Percentiles rank a stretch among this genome's conserved stretches.
phyloP scores from a whole-genome alignment of 2,113 vertebrate species.

The Castor canadensis region DNA sequence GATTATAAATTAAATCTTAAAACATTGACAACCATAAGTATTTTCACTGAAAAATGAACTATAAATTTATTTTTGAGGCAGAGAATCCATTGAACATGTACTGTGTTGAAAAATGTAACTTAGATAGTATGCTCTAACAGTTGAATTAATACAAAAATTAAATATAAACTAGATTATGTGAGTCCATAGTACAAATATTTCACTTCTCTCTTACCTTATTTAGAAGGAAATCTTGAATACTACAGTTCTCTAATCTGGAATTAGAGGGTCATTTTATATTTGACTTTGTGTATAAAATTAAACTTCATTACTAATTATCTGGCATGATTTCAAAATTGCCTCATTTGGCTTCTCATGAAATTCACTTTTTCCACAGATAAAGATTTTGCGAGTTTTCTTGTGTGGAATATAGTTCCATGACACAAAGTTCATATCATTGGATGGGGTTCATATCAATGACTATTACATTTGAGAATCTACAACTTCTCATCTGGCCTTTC shows the following conservation, averaged over 20 bases:
- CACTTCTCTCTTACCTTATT: neutral
- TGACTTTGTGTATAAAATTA: neutral
- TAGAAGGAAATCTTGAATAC: slow-evolving; percentile 15
- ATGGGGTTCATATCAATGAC: no score
- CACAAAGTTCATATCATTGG: neutral
- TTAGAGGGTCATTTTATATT: neutral
- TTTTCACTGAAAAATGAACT: neutral
- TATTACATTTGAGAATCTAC: neutral
- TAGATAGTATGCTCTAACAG: slow-evolving; percentile 19
- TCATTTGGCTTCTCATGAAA: neutral
- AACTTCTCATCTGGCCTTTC: neutral
- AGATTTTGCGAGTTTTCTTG: neutral
- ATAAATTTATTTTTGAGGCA: neutral
- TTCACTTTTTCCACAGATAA: neutral
- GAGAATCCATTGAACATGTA: neutral
- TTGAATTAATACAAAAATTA: neutral
- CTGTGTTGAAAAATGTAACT: neutral
- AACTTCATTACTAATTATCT: neutral
- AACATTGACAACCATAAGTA: neutral
- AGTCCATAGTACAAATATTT: neutral
- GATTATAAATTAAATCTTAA: neutral
- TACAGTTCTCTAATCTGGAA: neutral
- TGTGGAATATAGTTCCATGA: neutral
- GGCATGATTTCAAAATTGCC: neutral
- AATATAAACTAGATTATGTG: neutral